Conservation (phyloP, 1,140 invertebrate genomes). For the Temnothorax curvispinosus region DNA sequence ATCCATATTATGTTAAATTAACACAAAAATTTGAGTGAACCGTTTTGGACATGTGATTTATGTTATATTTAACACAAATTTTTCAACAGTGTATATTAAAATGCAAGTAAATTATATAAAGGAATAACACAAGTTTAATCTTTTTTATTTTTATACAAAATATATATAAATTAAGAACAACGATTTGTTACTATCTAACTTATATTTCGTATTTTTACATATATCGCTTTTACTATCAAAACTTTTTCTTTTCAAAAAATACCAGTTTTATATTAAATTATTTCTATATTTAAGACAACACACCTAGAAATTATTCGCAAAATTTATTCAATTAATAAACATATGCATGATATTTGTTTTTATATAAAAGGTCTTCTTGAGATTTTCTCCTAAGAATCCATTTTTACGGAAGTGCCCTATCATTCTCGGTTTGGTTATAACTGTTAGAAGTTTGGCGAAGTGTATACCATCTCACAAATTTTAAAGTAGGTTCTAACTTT, state of each 20-base stretch:
- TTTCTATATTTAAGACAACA: not conserved
- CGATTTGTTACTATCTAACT: not conserved
- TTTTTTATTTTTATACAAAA: not conserved
- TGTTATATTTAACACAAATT: no score
- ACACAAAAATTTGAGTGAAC: no score
- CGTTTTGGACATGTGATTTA: no score
- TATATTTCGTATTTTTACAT: not conserved
- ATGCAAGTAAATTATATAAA: not conserved
- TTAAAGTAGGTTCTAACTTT: slow-evolving; percentile 34
- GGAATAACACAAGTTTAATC: not conserved
- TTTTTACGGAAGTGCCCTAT: not conserved
- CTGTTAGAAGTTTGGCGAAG: slow-evolving; percentile 1
- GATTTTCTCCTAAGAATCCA: not conserved
- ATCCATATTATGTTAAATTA: no score
- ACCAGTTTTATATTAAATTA: not conserved
- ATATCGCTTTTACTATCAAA: not conserved
- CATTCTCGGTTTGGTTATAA: slow-evolving; percentile 11
- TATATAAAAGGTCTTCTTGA: not conserved
- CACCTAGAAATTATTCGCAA: not conserved
- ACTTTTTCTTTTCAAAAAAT: not conserved
- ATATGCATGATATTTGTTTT: not conserved
- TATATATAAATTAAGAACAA: not conserved
- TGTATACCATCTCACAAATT: not conserved
- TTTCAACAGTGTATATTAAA: not conserved
- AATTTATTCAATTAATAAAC: not conserved